These are phyloP conservation scores for Herpetotheres cachinnans DNA, from an alignment of 2,113 vertebrate species.

Conservation along the genomic window DNA sequence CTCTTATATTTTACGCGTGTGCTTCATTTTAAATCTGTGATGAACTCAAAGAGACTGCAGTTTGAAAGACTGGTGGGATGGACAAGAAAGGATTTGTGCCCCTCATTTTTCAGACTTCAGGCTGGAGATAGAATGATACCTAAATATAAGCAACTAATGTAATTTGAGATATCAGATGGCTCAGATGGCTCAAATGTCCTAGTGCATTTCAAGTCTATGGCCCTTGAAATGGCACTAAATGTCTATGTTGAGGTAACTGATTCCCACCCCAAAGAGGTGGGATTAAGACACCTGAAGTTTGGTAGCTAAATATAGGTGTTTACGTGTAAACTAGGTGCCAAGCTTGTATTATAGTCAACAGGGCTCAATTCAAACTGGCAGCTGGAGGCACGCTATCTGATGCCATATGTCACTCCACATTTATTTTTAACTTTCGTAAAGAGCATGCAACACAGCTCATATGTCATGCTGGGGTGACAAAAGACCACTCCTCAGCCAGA, in stretches of 20 bases:
- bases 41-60: neutral
- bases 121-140: neutral
- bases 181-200: neutral
- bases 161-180: neutral
- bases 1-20: neutral
- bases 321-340: neutral
- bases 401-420: accelerated
- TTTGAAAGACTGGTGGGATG: neutral
- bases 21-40: neutral
- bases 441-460: neutral
- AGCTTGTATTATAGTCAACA: neutral
- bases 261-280: neutral
- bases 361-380: neutral
- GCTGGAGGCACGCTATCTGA: neutral
- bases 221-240: neutral
- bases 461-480: neutral
- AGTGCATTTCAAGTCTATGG: neutral
- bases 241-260: neutral
- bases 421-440: neutral
- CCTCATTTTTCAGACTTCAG: neutral
- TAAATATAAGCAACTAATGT: neutral
- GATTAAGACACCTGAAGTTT: neutral
- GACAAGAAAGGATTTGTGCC: neutral
- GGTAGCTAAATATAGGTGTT: neutral
- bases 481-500: neutral